Percentiles rank a stretch among this genome's conserved stretches.
Conservation (phyloP, 1,140 invertebrate species). For the Holcopasites calliopsidis region DNA sequence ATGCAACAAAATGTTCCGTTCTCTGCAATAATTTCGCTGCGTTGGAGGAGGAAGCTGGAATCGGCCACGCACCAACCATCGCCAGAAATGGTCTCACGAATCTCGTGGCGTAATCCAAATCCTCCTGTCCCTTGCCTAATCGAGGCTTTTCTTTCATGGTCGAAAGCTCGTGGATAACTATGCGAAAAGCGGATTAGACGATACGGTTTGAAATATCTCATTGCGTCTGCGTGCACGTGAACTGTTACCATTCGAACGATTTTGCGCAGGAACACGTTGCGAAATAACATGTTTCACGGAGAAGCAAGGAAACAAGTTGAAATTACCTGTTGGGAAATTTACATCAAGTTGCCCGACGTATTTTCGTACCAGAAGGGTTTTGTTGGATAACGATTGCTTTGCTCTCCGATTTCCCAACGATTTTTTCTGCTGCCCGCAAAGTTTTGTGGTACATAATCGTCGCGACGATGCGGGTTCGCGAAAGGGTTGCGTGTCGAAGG, state of each 20-base stretch:
- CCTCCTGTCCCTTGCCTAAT: background rate
- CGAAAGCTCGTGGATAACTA: background rate
- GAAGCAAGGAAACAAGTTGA: background rate
- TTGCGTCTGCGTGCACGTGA: constrained; percentile 35
- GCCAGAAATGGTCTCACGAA: constrained; percentile 10
- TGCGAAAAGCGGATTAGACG: background rate
- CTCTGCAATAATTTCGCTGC: background rate
- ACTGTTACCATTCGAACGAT: background rate
- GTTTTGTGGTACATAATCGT: no score
- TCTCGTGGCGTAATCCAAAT: constrained; percentile 6
- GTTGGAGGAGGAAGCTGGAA: background rate
- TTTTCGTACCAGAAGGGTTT: background rate
- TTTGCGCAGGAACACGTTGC: no score
- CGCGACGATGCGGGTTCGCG: no score
- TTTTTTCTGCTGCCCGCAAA: no score
- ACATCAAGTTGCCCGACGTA: background rate
- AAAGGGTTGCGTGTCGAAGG: no score
- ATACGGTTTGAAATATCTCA: no score
- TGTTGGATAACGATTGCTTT: no score
- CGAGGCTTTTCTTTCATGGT: background rate
- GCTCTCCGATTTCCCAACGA: no score
- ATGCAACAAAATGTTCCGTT: background rate
- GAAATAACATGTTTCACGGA: no score
- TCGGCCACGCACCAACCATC: constrained; percentile 48
- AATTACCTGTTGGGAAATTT: background rate